Conservation (phyloP, 2,797 vertebrate species). For the Coluber constrictor region DNA sequence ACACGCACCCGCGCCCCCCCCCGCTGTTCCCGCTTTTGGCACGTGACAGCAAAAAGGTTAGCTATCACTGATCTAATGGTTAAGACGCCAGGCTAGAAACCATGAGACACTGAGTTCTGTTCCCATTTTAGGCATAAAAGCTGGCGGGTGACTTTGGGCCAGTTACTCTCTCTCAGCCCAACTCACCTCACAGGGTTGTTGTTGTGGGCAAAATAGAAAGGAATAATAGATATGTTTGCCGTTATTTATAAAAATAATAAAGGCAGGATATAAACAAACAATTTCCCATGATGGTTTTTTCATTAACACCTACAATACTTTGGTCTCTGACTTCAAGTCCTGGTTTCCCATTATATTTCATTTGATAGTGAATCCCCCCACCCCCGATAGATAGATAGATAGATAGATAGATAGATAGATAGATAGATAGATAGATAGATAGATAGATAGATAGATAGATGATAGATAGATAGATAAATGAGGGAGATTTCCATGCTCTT, state of each 20-base stretch:
- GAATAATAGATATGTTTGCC: background rate
- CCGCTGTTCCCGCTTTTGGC: too few species aligned
- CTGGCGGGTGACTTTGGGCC: background rate
- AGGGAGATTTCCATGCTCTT: too few species aligned
- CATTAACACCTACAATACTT: background rate
- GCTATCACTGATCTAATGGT: background rate
- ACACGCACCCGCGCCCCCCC: too few species aligned
- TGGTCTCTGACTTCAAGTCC: background rate
- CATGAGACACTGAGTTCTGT: background rate
- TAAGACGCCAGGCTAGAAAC: background rate
- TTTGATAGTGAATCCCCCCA: background rate
- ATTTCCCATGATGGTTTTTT: background rate
- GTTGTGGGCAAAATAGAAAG: background rate
- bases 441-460: too few species aligned
- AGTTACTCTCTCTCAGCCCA: background rate
- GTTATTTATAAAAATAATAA: background rate
- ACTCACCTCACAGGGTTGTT: background rate
- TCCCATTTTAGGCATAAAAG: background rate
- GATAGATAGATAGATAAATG: too few species aligned
- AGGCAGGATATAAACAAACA: background rate
- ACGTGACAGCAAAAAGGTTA: too few species aligned
- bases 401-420: too few species aligned
- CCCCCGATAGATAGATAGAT: background rate
- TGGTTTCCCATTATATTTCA: background rate
- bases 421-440: too few species aligned